phyloP scores from a whole-genome alignment of 1,140 invertebrate species.

The Conopomorpha cramerella region DNA sequence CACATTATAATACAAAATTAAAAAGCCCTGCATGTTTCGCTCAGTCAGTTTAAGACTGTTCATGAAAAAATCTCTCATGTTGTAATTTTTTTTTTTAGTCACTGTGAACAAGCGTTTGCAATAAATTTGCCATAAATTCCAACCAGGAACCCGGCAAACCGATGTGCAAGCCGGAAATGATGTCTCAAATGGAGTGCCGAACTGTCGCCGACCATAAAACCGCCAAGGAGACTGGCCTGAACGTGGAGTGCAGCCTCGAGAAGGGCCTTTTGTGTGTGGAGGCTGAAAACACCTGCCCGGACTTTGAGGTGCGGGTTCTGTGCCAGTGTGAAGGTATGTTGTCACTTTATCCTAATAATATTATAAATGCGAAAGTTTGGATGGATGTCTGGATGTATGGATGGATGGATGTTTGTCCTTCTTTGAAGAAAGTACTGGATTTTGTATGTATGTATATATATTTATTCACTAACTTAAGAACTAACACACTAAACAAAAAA shows the following conservation, averaged over 20 bases:
- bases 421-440: too few species aligned
- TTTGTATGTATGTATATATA: too few species aligned
- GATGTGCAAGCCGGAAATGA: conserved; percentile 64
- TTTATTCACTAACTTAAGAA: too few species aligned
- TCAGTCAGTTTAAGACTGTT: too few species aligned
- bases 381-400: too few species aligned
- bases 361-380: too few species aligned
- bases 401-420: too few species aligned
- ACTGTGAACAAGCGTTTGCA: too few species aligned
- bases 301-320: conserved; percentile 75
- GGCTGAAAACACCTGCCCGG: conserved; percentile 46
- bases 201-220: conserved; percentile 64
- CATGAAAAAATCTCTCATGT: neutral
- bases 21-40: too few species aligned
- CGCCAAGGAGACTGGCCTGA: conserved; percentile 70
- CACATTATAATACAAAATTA: too few species aligned
- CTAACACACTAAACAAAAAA: too few species aligned
- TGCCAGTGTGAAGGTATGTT: conserved; percentile 71
- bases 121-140: conserved; percentile 2
- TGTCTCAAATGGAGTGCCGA: conserved; percentile 76
- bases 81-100: conserved; percentile 2
- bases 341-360: too few species aligned
- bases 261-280: conserved; percentile 70
- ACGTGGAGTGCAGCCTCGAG: conserved; percentile 75
- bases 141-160: conserved; percentile 40